phyloP scores from a whole-genome alignment of 1,140 invertebrate species.

The Orchesella cincta region DNA sequence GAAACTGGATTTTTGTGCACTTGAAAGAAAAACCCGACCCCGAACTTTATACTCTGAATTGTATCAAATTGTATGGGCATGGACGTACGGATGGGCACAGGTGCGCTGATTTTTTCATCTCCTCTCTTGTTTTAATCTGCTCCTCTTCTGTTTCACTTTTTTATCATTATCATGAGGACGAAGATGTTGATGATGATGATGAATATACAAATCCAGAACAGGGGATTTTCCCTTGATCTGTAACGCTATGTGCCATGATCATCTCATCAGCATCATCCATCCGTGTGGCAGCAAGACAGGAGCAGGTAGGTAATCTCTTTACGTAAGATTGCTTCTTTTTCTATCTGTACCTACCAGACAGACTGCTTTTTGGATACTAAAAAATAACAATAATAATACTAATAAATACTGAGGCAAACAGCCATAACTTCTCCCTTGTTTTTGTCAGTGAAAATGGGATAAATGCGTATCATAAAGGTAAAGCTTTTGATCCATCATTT shows the following conservation, averaged over 20 bases:
- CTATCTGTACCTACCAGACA: no score
- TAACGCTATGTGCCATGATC: neutral
- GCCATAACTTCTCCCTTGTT: neutral
- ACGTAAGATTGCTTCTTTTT: no score
- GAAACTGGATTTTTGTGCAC: slow-evolving; percentile 1
- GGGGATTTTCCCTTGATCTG: neutral
- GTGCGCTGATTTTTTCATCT: slow-evolving; percentile 7
- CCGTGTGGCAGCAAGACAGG: neutral
- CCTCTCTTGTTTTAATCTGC: neutral
- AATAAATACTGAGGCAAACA: neutral
- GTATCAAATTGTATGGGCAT: neutral
- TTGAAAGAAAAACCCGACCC: neutral
- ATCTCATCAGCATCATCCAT: neutral
- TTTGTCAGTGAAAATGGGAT: neutral
- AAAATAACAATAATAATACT: neutral
- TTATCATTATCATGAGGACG: neutral
- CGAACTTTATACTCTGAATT: neutral
- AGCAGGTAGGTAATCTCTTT: no score
- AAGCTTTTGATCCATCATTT: no score
- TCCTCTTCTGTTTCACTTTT: neutral
- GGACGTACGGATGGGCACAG: neutral
- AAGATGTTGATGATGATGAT: neutral
- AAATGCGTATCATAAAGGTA: no score
- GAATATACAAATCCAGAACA: neutral
- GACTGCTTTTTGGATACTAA: neutral